These are phyloP conservation scores for Drosophila virilis DNA, from an alignment of 1,140 invertebrate species.

Conservation along the genomic window DNA sequence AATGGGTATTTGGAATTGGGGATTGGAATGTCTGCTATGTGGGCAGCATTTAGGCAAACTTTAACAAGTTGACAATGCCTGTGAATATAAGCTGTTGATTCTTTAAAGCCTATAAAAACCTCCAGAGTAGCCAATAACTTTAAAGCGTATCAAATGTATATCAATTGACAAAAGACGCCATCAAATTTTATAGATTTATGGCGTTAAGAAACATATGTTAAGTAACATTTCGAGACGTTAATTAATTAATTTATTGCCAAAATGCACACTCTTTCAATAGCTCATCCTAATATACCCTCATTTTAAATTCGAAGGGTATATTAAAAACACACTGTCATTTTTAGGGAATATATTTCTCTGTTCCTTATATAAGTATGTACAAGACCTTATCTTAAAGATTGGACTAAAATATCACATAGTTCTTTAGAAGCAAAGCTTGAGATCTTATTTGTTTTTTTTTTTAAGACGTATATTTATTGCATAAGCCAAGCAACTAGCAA, in stretches of 20 bases:
- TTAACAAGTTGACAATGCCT: conserved; percentile 16
- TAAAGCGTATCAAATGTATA: conserved; percentile 47
- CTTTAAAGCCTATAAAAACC: conserved; percentile 32
- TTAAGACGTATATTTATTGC: no score
- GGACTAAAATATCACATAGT: no score
- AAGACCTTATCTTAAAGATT: no score
- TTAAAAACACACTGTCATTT: no score
- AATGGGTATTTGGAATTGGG: conserved; percentile 36
- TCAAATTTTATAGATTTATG: conserved; percentile 27
- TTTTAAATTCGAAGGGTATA: background rate
- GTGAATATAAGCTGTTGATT: background rate
- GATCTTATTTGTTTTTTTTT: no score
- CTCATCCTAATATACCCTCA: background rate
- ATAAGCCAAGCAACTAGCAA: no score
- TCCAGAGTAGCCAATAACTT: conserved; percentile 15
- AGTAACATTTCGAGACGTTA: no score
- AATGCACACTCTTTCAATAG: conserved; percentile 8
- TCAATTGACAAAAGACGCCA: conserved; percentile 36
- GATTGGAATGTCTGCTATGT: conserved; percentile 60
- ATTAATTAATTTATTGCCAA: conserved; percentile 29
- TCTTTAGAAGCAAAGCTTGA: no score
- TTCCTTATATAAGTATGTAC: no score
- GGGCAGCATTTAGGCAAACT: conserved; percentile 16
- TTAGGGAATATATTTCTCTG: no score
- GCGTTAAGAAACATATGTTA: background rate